Conservation (phyloP, 1,140 invertebrate species). For the Anoplolepis gracilipes region DNA sequence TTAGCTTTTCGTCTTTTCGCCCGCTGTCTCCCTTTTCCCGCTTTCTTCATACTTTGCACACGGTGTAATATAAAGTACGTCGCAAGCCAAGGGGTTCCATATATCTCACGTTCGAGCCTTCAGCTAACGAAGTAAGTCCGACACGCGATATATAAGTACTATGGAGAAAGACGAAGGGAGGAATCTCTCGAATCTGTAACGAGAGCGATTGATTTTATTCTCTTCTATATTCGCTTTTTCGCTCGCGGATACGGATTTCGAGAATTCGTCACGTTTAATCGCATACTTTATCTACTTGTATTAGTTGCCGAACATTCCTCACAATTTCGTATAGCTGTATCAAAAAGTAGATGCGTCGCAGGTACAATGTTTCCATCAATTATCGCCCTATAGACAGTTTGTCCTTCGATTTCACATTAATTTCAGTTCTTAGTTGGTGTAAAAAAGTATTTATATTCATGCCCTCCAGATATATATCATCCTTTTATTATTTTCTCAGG, state of each 20-base stretch:
- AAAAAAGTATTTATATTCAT: not conserved
- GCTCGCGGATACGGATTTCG: not conserved
- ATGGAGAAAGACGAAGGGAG: too few relatives aligned
- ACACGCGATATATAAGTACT: not conserved
- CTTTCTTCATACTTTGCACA: not conserved
- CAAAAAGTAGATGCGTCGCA: not conserved
- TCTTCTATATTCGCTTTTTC: too few relatives aligned
- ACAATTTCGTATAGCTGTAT: too few relatives aligned
- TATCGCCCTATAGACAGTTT: not conserved
- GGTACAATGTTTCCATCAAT: not conserved
- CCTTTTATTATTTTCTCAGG: not conserved
- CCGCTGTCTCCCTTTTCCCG: not conserved
- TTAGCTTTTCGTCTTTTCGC: not conserved
- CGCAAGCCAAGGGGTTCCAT: conserved; percentile 18
- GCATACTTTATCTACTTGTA: not conserved
- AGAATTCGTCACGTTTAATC: not conserved
- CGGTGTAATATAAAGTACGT: not conserved
- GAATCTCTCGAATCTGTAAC: not conserved
- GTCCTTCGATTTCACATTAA: not conserved
- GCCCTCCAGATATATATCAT: not conserved
- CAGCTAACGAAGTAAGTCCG: conserved; percentile 26
- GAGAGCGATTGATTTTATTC: not conserved
- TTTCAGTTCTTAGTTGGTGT: not conserved
- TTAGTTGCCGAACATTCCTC: not conserved
- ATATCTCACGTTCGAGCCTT: not conserved